Evolutionary conservation across 2,113 vertebrate species (phyloP), one percentile per base, ranked within the genome.

Genomic region (Aphyosemion australe): DNA sequence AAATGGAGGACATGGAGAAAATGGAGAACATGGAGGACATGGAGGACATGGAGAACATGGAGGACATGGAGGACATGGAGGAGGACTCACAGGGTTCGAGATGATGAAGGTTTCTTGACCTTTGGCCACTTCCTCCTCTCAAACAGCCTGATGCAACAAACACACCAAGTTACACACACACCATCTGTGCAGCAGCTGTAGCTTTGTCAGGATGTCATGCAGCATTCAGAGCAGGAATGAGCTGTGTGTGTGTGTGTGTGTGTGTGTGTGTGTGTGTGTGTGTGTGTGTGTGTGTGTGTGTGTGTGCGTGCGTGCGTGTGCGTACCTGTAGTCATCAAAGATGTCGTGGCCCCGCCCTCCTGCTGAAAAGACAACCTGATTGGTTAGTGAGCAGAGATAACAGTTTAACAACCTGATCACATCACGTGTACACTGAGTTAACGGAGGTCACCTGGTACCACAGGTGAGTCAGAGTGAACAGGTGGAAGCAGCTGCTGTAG

Each of bases 41-140:
- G 43, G 20, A 62, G 61, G 54, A 64, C n/a, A n/a, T n/a, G n/a
- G 26, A 26, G 26, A 26, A 26, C 1, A 26, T 16, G 43, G 20
- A 62, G 61, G 54, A 64, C n/a, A n/a, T n/a, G n/a, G 26, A 26
- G 26, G 5, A 26, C 1, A 26, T 16, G 43, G 20, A 62, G 61
- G 54, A 64, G 39, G 89, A 99, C 97, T 99, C 93, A 99, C 97
- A 98, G 90, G 82, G 94, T 95, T 92, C 95, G 96, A 88, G 95
- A 93, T 72, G 95, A 94, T 84, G 94, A 92, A 85, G 95, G 94
- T 90, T 93, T 96, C 94, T 92, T 98, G 92, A 94, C 91, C 92
- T 93, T 95, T 74, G 95, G 95, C 97, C 96, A 98, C 89, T 96
- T 99, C 89, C 93, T 97, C 90, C 94, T 96, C 82, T 99, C 96